Evolutionary conservation across 1,140 invertebrate species (phyloP).

Genomic region (Leptopilina clavipes): DNA sequence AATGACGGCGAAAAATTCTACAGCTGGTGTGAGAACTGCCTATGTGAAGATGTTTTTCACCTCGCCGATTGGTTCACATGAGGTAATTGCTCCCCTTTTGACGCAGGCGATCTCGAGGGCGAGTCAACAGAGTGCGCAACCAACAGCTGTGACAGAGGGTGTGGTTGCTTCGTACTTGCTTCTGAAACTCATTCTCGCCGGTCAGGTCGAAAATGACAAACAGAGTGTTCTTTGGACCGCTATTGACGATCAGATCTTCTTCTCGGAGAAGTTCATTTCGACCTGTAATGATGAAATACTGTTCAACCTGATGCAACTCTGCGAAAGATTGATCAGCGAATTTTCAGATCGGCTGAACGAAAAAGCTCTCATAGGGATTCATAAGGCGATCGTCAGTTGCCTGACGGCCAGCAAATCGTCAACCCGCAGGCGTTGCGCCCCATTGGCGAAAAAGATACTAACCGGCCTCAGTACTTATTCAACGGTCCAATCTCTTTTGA

Average conservation of each 20-base stretch:
- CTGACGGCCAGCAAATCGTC: constrained; percentile 74
- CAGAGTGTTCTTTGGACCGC: constrained; percentile 80
- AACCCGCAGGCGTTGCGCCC: constrained; percentile 62
- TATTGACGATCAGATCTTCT: constrained; percentile 85
- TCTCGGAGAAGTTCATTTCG: constrained; percentile 87
- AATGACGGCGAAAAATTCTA: constrained; percentile 85
- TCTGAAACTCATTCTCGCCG: constrained; percentile 78
- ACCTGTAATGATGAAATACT: constrained; percentile 82
- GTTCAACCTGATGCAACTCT: constrained; percentile 78
- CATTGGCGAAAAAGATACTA: constrained; percentile 65
- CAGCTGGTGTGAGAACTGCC: constrained; percentile 83
- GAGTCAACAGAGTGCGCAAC: constrained; percentile 74
- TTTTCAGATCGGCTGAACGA: constrained; percentile 78
- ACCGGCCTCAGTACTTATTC: constrained; percentile 63
- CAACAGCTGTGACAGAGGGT: constrained; percentile 84
- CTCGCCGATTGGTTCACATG: constrained; percentile 52
- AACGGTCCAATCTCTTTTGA: constrained; percentile 75
- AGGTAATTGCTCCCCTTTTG: constrained; percentile 63
- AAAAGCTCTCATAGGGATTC: constrained; percentile 74
- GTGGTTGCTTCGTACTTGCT: constrained; percentile 85
- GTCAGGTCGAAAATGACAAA: constrained; percentile 76
- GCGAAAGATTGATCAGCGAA: constrained; percentile 79
- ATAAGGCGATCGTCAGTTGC: constrained; percentile 80
- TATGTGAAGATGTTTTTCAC: constrained; percentile 76
- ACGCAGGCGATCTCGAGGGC: constrained; percentile 61